Base-by-base conservation (phyloP, 2,113 vertebrate genomes). In the Oenanthe melanoleuca region DNA sequence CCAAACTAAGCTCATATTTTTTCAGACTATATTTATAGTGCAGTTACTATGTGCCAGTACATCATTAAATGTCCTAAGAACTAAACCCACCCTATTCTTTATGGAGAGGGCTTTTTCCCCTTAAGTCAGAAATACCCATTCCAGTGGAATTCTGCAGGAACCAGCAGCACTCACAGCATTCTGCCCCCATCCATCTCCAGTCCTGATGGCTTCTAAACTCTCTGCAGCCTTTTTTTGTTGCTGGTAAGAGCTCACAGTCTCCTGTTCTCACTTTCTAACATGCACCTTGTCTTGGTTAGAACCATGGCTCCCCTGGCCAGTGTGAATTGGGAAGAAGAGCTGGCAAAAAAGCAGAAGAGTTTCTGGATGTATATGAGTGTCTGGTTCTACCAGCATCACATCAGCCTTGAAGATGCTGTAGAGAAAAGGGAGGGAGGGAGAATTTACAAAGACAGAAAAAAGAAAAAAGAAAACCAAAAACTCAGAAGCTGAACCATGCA, bases 1-100 rank as follows among this genome's bases (percentile, higher is more conserved):
- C 94, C 95, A 97, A 96, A 96, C 82, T 86, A 94, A 96, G 79
- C 80, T 95, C 52, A 6, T 93, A 82, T 95, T 94, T 93, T 95
- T 95, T 96, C 80, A 90, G 78, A 47, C 86, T 85, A 12, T 96
- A 96, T 96, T 95, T 95, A 89, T 80, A 96, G 80, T 38, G 70
- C 80, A 91, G 88, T 95, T 96, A 87, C 80, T 87, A 59, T 70
- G 80, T 87, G 74, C 88, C 73, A 84, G 80, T 91, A 85, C 77
- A 75, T 81, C 86, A 89, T 94, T 89, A 95, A 91, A 92, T 69
- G 66, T 79, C 91, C 45, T 65, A 92, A 42, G 29, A 91, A 89
- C 80, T 89, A 79, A 88, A 93, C 21, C 73, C 89, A 91, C 37
- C 80, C 65, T 84, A 24, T 75, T 89, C 88, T 95, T 95, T 86